Percentiles rank a stretch among this genome's conserved stretches.
Evolutionary conservation across 2,797 vertebrate genomes (phyloP).

Genomic region (Pangasius krempfi): DNA sequence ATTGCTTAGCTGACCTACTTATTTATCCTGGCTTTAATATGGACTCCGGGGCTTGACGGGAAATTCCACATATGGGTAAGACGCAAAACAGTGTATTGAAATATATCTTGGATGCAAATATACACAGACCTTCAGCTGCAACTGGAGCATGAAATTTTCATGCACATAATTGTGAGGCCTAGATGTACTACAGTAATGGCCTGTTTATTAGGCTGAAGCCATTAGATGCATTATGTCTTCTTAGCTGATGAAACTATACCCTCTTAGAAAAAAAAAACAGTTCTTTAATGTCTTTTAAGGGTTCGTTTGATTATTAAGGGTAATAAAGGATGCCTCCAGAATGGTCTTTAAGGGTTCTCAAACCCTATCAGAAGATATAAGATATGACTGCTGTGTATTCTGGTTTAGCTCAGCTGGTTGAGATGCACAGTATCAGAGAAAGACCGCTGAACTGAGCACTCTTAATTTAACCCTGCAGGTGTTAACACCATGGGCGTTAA

Average conservation of each 20-base stretch:
- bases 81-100: not conserved
- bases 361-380: not conserved
- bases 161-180: not conserved
- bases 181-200: not conserved
- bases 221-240: not conserved
- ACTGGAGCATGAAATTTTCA: not conserved
- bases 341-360: not conserved
- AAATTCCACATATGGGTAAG: not conserved
- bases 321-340: not conserved
- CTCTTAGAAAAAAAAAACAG: too few species aligned
- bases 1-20: conserved; percentile 44
- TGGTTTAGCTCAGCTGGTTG: not conserved
- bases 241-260: not conserved
- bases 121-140: not conserved
- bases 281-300: not conserved
- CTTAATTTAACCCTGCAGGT: not conserved
- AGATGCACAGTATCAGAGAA: not conserved
- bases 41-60: not conserved
- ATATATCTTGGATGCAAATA: not conserved
- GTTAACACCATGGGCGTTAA: not conserved
- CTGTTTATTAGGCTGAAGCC: not conserved
- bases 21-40: conserved; percentile 34
- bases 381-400: not conserved
- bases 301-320: not conserved
- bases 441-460: not conserved